Conservation (phyloP, 2,113 vertebrate genomes). For the Phyllostomus discolor region DNA sequence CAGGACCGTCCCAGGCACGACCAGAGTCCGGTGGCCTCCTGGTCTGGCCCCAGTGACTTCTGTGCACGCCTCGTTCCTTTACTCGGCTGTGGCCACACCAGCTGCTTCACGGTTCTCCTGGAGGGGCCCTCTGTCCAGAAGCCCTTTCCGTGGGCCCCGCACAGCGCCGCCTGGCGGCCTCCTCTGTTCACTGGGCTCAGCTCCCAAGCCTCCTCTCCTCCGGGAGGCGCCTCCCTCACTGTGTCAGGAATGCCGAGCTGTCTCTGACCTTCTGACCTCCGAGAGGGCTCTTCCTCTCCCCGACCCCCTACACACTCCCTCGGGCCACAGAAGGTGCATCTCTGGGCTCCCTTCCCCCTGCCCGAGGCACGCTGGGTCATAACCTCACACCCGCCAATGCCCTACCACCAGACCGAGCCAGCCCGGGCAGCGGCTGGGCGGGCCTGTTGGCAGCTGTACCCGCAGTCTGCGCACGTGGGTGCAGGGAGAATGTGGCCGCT, state of each 20-base stretch:
- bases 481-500: neutral
- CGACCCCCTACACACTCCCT: neutral
- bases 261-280: too few species aligned
- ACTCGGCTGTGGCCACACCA: neutral
- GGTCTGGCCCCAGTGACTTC: neutral
- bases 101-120: neutral
- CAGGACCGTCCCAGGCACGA: neutral
- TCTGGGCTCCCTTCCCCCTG: neutral
- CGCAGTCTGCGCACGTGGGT: neutral
- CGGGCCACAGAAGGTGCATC: neutral
- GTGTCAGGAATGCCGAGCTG: accelerated
- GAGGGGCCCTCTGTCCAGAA: neutral
- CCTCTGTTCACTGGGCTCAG: neutral
- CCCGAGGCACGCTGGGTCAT: accelerated
- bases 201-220: neutral
- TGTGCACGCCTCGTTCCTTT: accelerated
- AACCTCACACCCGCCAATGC: neutral
- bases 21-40: neutral
- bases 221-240: neutral
- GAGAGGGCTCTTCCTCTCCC: neutral
- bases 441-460: neutral
- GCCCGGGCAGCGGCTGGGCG: neutral
- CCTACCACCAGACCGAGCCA: neutral
- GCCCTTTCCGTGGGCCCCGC: neutral
- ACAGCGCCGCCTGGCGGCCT: neutral